Conservation (phyloP, 1,140 invertebrate genomes). For the Neuroterus valhalla region DNA sequence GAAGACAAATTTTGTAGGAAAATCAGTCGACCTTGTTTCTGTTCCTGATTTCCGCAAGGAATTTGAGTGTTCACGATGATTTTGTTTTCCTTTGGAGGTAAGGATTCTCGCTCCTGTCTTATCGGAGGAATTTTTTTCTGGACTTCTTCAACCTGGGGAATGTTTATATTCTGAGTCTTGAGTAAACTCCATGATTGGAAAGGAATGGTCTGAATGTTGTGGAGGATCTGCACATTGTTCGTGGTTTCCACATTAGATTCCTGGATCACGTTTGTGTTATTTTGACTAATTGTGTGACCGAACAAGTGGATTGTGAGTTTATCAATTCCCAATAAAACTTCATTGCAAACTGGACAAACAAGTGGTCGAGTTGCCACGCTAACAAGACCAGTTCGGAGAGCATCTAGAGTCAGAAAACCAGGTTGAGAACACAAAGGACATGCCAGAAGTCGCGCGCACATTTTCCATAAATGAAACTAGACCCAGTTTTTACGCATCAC, state of each 20-base stretch:
- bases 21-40: conserved; percentile 44
- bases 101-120: conserved; percentile 27
- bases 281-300: conserved; percentile 77
- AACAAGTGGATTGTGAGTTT: conserved; percentile 91
- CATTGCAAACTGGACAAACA: conserved; percentile 85
- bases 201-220: conserved; percentile 42
- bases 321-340: conserved; percentile 84
- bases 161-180: conserved; percentile 21
- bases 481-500: neutral
- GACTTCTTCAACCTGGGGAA: neutral
- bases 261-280: conserved; percentile 38
- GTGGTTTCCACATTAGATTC: conserved; percentile 18
- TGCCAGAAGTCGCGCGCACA: conserved; percentile 80
- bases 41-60: neutral
- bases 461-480: conserved; percentile 53
- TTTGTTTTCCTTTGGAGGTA: neutral
- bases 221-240: conserved; percentile 33
- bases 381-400: conserved; percentile 82
- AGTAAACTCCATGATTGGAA: conserved; percentile 54
- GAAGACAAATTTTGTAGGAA: conserved; percentile 49
- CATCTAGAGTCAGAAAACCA: conserved; percentile 82
- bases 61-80: neutral
- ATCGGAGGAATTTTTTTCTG: conserved; percentile 25
- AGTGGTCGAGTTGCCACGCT: conserved; percentile 84
- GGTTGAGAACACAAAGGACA: conserved; percentile 86